These are phyloP conservation scores for Sycophila texana DNA, from an alignment of 2,888 invertebrate genomes.

Conservation along the genomic window DNA sequence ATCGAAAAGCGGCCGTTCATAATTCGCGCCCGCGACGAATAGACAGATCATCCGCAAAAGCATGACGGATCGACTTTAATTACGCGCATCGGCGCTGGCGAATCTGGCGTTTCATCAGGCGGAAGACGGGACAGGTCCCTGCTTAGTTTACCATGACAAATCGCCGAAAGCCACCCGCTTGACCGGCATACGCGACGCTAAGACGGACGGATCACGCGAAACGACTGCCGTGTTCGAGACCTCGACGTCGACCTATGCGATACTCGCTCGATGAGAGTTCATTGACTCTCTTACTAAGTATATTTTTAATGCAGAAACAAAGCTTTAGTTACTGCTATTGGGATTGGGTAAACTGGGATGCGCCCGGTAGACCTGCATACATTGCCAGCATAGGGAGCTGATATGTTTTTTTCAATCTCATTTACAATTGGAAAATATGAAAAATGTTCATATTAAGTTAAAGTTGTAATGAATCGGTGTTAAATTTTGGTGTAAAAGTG, in stretches of 20 bases:
- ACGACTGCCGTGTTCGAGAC: conserved; percentile 57
- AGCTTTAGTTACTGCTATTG: too few relatives aligned
- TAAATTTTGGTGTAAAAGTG: too few relatives aligned
- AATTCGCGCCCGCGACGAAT: neutral
- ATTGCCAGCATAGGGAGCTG: too few relatives aligned
- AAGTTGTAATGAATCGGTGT: too few relatives aligned
- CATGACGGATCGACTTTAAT: conserved; percentile 51
- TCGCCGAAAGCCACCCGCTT: conserved; percentile 62
- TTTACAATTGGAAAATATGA: too few relatives aligned
- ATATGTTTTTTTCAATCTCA: too few relatives aligned
- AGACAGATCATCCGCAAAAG: neutral
- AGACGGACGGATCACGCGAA: conserved; percentile 65
- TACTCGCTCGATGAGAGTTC: neutral
- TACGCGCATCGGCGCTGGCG: conserved; percentile 23
- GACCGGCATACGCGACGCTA: conserved; percentile 60
- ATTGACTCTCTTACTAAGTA: too few relatives aligned
- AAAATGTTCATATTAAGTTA: too few relatives aligned
- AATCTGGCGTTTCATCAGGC: conserved; percentile 44
- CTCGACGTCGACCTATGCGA: neutral
- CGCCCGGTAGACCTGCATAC: too few relatives aligned
- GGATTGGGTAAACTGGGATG: too few relatives aligned
- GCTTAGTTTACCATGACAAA: conserved; percentile 58
- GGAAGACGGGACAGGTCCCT: neutral
- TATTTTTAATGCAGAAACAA: neutral
- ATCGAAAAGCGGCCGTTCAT: neutral